Evolutionary conservation across 2,797 vertebrate species (phyloP), one percentile per base, ranked within the genome.

Genomic region (Sebastes melanostomus): DNA sequence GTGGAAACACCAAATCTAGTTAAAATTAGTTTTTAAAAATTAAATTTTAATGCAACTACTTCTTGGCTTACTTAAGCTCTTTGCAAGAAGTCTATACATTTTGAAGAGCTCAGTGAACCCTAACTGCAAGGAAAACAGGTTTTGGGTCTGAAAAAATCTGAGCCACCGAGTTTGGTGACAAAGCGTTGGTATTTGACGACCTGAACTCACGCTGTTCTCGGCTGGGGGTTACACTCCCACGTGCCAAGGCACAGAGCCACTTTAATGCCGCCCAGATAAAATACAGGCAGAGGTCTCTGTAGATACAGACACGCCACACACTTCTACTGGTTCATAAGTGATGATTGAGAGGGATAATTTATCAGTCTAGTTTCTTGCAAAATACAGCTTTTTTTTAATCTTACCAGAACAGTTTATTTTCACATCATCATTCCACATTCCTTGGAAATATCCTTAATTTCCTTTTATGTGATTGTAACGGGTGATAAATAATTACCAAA

Each of bases 251-350:
- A 50, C 42, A 50, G 42, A 50, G 16, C 42, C 16, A 46, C 42
- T 46, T 0, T 46, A 18, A 16, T 46, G 42, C 0, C 0, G 14
- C 14, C 42, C 42, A 46, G 42, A 46, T 18, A 0, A 50, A 50
- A 18, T 50, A 50, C 42, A 50, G 42, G 42, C 42, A 50, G 42
- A 50, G 14, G 6, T 46, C 42, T 46, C 16, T 46, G 42, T 46
- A 46, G 42, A 46, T 18, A 7, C 0, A 46, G 16, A 50, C 42
- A 0, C 1, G 1, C 42, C 16, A 20, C 42, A 50, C 7, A 50
- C 42, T 50, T 20, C 42, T 50, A 50, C 1, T 50, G 42, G 16
- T 0, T 50, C 42, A 20, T 50, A 50, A 50, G 16, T 46, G 42
- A 46, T 46, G 42, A 16, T 46, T 46, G 14, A 46, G 42, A 46